A percentile compares a stretch with the other conserved stretches of the same genome.
These are phyloP conservation scores for Drosophila tristis DNA, from an alignment of 1,140 invertebrate species.

Conservation along the genomic window DNA sequence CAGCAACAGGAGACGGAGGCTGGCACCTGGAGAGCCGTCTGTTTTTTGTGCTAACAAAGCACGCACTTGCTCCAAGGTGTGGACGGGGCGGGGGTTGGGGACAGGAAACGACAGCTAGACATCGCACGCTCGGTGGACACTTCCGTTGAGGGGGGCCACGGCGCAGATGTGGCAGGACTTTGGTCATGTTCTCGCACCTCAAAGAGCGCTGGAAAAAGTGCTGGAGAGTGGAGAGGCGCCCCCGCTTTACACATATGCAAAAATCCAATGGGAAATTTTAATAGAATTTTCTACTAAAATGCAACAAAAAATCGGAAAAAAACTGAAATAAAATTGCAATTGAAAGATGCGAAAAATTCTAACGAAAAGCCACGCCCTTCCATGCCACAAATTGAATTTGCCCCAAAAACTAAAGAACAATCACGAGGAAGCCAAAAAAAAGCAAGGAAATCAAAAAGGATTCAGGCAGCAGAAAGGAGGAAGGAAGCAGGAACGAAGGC, in stretches of 20 bases:
- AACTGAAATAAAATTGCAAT: conserved; percentile 60
- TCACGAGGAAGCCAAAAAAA: conserved; percentile 14
- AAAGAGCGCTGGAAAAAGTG: conserved; percentile 18
- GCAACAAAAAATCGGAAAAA: conserved; percentile 39
- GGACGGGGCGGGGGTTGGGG: not conserved
- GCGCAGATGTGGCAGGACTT: conserved; percentile 10
- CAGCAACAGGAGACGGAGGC: not conserved
- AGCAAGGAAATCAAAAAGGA: not conserved
- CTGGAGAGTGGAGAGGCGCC: not conserved
- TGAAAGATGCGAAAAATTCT: conserved; percentile 54
- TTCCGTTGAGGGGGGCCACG: conserved; percentile 48
- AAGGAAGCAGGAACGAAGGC: not conserved
- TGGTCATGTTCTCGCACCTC: conserved; percentile 72
- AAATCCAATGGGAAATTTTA: conserved; percentile 51
- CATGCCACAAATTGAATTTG: conserved; percentile 77
- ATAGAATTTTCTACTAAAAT: conserved; percentile 52
- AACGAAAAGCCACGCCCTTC: conserved; percentile 35
- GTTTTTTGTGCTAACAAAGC: conserved; percentile 72
- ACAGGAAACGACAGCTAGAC: conserved; percentile 24
- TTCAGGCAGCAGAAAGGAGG: not conserved
- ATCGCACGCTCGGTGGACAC: conserved; percentile 54
- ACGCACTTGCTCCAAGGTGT: conserved; percentile 51
- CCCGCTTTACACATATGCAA: conserved; percentile 35
- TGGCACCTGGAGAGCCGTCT: conserved; percentile 75
- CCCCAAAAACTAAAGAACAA: conserved; percentile 75